A percentile compares a stretch with the other conserved stretches of the same genome.
phyloP scores from a whole-genome alignment of 2,888 invertebrate species.

The Caenorhabditis uteleia region DNA sequence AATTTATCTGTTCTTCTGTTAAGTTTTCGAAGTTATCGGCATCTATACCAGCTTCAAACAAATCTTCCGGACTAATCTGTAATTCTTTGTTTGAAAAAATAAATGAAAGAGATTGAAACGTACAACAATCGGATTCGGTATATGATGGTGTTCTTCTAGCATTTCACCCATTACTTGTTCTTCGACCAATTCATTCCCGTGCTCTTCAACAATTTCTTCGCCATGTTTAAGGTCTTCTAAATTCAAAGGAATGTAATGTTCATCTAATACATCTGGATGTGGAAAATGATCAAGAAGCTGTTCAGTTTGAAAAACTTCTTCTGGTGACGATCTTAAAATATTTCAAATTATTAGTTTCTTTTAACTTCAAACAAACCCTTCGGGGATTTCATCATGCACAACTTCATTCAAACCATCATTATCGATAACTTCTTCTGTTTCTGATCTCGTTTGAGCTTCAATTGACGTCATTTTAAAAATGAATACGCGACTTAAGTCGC shows the following conservation, averaged over 20 bases:
- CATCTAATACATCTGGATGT: background rate
- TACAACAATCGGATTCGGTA: conserved; percentile 4
- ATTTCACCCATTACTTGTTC: conserved; percentile 7
- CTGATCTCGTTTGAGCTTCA: conserved; percentile 12
- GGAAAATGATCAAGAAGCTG: conserved; percentile 1
- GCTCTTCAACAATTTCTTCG: conserved; percentile 15
- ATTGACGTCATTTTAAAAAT: background rate
- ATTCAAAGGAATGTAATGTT: conserved; percentile 1
- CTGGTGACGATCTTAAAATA: conserved; percentile 20
- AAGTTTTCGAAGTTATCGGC: conserved; percentile 37
- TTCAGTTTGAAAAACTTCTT: conserved; percentile 17
- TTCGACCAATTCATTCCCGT: background rate
- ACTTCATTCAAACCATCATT: background rate
- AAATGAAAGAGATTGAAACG: background rate
- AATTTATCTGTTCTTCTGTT: conserved; percentile 47
- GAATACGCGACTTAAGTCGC: too few relatives aligned
- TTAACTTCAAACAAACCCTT: conserved; percentile 7
- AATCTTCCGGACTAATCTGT: conserved; percentile 46
- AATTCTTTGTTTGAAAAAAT: too few relatives aligned
- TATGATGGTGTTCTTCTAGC: background rate
- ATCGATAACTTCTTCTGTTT: conserved; percentile 19
- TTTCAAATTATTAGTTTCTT: background rate
- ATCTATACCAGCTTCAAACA: conserved; percentile 51
- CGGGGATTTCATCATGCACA: conserved; percentile 12
- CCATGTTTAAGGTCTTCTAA: conserved; percentile 11